Percentiles rank a stretch among this genome's conserved stretches.
These are phyloP conservation scores for Doris montereyensis DNA, from an alignment of 2,888 invertebrate species.

Conservation along the genomic window DNA sequence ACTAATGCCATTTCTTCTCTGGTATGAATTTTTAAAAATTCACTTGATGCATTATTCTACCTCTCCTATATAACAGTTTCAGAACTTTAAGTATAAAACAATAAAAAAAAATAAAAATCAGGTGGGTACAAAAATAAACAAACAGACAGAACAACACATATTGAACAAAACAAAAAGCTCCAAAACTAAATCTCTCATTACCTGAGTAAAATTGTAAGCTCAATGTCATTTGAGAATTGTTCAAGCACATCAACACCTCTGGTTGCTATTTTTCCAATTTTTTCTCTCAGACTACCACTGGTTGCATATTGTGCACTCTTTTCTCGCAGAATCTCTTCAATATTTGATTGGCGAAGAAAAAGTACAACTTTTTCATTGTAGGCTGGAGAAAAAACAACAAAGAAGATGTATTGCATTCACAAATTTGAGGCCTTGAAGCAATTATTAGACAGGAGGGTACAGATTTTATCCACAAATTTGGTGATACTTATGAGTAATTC, in stretches of 20 bases:
- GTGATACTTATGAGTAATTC: neutral
- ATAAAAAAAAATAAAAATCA: no score
- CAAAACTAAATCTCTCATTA: no score
- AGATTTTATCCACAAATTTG: neutral
- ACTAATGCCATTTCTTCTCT: no score
- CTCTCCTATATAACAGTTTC: no score
- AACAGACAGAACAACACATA: no score
- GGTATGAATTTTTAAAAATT: no score
- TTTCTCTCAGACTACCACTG: slow-evolving; percentile 85
- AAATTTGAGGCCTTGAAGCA: neutral
- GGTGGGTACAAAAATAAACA: no score
- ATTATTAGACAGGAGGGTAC: no score
- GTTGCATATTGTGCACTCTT: slow-evolving; percentile 79
- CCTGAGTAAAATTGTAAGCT: slow-evolving; percentile 93
- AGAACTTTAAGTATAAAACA: no score
- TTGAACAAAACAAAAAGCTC: no score
- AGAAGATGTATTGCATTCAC: no score
- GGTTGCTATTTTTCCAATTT: slow-evolving; percentile 88
- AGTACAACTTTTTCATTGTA: slow-evolving; percentile 96
- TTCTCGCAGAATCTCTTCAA: slow-evolving; percentile 86
- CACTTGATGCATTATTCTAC: no score
- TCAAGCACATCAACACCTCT: slow-evolving; percentile 90
- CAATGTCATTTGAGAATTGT: slow-evolving; percentile 91
- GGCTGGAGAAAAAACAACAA: slow-evolving; percentile 73
- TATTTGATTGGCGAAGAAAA: slow-evolving; percentile 94